phyloP scores from a whole-genome alignment of 2,113 vertebrate species.

The human region GRCh38 chr12:42737001-42737500 shows the following conservation, averaged over 20 bases:
- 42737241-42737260: background rate
- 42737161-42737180: background rate
- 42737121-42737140: slow-evolving; percentile 37
- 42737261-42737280: background rate
- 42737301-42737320: background rate
- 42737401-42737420: slow-evolving; percentile 12
- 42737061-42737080: slow-evolving; percentile 39
- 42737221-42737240: background rate
- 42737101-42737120: slow-evolving; percentile 58
- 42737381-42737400: background rate
- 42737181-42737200: background rate
- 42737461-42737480: background rate
- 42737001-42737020: slow-evolving; percentile 5
- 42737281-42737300: background rate
- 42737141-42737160: slow-evolving; percentile 43
- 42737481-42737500: background rate
- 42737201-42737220: slow-evolving; percentile 17
- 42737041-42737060: slow-evolving; percentile 55
- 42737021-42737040: background rate
- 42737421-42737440: background rate
- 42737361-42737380: background rate
- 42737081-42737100: slow-evolving; percentile 39
- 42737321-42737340: background rate
- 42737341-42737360: background rate
- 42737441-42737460: slow-evolving; percentile 3